phyloP scores from a whole-genome alignment of 2,113 vertebrate genomes.

The Aegithalos caudatus region DNA sequence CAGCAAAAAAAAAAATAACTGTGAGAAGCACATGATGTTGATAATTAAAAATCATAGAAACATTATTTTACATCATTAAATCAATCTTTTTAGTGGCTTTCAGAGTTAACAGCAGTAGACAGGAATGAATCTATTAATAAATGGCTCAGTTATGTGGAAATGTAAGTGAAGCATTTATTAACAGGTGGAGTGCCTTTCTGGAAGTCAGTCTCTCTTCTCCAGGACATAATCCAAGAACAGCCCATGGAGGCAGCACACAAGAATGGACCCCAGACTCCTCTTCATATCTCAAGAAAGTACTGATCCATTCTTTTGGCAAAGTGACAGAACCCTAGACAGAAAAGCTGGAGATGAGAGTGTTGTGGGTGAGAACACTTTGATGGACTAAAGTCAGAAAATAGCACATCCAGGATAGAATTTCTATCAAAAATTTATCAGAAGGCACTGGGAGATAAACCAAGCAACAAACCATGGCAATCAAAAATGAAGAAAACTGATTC shows the following conservation, averaged over 20 bases:
- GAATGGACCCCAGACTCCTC: not conserved
- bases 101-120: not conserved
- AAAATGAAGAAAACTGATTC: not conserved
- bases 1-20: not conserved
- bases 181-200: not conserved
- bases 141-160: not conserved
- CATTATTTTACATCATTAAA: not conserved
- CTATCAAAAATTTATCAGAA: not conserved
- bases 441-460: not conserved
- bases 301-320: constrained; percentile 30
- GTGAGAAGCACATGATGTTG: not conserved
- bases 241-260: not conserved
- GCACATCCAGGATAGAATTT: not conserved
- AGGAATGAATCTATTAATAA: not conserved
- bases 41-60: not conserved
- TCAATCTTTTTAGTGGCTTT: fast-evolving
- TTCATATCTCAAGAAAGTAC: not conserved
- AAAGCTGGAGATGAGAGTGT: not conserved
- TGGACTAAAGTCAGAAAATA: not conserved
- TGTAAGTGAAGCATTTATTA: not conserved
- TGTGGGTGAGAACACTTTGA: not conserved
- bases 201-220: not conserved
- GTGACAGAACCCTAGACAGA: not conserved
- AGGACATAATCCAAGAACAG: not conserved
- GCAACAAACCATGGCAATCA: not conserved